Conservation (phyloP, 2,888 invertebrate genomes). For the Drosophila tripunctata region DNA sequence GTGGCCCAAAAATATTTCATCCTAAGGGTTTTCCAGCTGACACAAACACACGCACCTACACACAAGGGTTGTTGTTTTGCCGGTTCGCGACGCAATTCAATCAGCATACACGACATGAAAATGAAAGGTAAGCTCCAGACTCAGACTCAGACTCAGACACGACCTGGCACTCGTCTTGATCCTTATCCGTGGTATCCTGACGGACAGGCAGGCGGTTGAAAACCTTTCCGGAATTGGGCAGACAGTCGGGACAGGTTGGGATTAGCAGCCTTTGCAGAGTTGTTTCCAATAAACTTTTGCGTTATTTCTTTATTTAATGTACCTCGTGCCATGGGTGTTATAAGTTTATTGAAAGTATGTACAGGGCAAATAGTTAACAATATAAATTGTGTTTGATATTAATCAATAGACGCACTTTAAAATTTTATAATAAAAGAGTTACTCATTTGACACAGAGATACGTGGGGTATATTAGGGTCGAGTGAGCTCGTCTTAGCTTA, state of each 20-base stretch:
- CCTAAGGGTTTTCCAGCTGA: conserved; percentile 21
- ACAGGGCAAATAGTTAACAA: too few relatives aligned
- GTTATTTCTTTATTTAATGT: neutral
- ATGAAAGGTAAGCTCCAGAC: conserved; percentile 44
- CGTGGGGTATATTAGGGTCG: too few relatives aligned
- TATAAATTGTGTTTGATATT: too few relatives aligned
- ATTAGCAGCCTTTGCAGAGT: conserved; percentile 16
- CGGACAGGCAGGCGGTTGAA: conserved; percentile 20
- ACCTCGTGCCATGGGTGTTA: too few relatives aligned
- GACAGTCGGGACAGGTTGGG: neutral
- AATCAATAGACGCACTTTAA: too few relatives aligned
- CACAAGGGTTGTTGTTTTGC: conserved; percentile 17
- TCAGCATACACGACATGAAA: conserved; percentile 41
- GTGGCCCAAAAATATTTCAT: conserved; percentile 24
- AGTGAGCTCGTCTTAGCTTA: too few relatives aligned
- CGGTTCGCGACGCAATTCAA: conserved; percentile 48
- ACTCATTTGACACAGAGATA: too few relatives aligned
- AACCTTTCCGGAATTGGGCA: conserved; percentile 1
- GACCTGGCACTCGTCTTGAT: neutral
- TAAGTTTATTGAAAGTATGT: too few relatives aligned
- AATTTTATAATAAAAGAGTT: too few relatives aligned
- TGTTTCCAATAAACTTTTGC: conserved; percentile 2
- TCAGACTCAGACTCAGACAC: neutral
- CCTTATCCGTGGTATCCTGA: conserved; percentile 11
- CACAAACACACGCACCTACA: conserved; percentile 1